These are phyloP conservation scores for Heliconius hewitsoni DNA, from an alignment of 1,140 invertebrate species.

Conservation along the genomic window DNA sequence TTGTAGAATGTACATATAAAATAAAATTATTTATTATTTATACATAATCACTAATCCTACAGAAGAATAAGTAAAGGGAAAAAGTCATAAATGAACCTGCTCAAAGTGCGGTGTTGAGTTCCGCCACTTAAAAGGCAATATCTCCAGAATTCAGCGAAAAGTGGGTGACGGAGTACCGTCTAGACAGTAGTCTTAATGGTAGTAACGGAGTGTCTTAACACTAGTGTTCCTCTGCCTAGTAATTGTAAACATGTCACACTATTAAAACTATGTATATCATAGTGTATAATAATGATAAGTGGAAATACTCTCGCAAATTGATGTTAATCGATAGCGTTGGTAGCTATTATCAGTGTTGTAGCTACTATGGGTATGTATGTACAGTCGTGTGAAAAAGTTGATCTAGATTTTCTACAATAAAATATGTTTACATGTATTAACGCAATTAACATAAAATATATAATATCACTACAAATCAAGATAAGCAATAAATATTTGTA, in stretches of 20 bases:
- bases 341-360: constrained; percentile 32
- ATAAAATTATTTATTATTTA: no score
- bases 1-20: no score
- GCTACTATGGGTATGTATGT: constrained; percentile 23
- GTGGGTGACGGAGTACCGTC: not conserved
- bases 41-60: no score
- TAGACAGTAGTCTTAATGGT: no score
- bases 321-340: constrained; percentile 33
- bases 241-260: constrained; percentile 20
- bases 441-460: no score
- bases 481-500: no score
- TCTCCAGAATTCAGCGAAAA: not conserved
- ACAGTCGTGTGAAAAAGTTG: constrained; percentile 16
- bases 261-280: not conserved
- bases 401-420: not conserved
- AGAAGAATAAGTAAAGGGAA: no score
- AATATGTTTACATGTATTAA: no score
- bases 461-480: no score
- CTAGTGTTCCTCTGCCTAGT: not conserved
- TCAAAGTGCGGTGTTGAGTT: no score
- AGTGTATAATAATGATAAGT: constrained; percentile 29
- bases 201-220: not conserved
- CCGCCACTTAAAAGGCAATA: no score
- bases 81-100: no score
- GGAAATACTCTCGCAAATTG: constrained; percentile 37